Evolutionary conservation across 2,797 vertebrate species (phyloP).

Genomic region (Diplodus sargus): DNA sequence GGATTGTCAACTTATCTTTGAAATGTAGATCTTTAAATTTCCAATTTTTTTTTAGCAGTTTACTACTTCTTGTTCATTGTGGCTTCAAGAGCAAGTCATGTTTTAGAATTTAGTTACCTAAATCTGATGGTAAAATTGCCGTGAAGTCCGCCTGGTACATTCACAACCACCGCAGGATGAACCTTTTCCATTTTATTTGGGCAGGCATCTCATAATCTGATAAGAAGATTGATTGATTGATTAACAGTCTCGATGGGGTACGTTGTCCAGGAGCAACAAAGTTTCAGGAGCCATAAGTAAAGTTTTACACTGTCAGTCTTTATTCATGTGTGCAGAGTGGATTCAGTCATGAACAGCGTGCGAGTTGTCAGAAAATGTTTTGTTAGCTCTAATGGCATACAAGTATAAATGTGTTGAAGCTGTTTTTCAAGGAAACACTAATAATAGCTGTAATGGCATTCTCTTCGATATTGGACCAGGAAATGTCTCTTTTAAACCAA

Average conservation of each 20-base stretch:
- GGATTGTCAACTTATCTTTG: not conserved
- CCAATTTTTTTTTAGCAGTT: not conserved
- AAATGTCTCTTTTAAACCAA: not conserved
- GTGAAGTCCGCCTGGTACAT: not conserved
- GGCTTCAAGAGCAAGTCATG: not conserved
- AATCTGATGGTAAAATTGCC: not conserved
- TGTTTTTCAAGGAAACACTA: too few relatives aligned
- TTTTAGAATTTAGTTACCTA: not conserved
- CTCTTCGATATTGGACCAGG: too few relatives aligned
- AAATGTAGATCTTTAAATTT: not conserved
- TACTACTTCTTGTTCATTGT: not conserved
- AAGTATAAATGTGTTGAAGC: not conserved
- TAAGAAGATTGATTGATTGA: too few relatives aligned
- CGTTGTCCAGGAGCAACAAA: too few relatives aligned
- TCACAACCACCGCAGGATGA: not conserved
- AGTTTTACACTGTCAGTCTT: not conserved
- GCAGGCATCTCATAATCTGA: too few relatives aligned
- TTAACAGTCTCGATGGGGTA: too few relatives aligned
- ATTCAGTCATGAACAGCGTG: not conserved
- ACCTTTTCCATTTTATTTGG: not conserved
- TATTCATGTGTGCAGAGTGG: not conserved
- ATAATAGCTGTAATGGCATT: too few relatives aligned
- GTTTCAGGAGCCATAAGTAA: not conserved
- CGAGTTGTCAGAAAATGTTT: not conserved
- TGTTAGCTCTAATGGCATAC: not conserved